Base-by-base conservation (phyloP, 2,113 vertebrate species). In the Rhinichthys klamathensis region DNA sequence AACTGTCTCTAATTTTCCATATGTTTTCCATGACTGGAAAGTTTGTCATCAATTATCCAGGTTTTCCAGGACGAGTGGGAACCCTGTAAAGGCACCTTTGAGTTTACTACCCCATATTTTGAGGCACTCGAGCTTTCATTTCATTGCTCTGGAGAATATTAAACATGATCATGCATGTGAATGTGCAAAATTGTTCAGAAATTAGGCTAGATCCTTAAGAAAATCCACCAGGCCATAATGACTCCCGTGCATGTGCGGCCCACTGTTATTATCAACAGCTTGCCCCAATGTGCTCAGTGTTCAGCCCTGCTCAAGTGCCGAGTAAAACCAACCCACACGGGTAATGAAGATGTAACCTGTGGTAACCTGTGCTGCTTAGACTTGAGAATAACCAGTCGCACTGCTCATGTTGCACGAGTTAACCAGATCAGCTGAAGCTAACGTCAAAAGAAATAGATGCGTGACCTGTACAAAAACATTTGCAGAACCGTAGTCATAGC, bases 251-350 rank as follows among this genome's bases (percentile, higher is more conserved):
- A 63, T 69, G 23, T 65, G 58, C 6, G 41, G 13, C 74, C 46
- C 46, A 85, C 63, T 78, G 61, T 81, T 69, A 85, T 69, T 78
- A 79, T 67, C 58, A 85, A 77, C 83, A 85, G 74, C 74, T 78
- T 85, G 61, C 8, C 18, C 56, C 32, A 85, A 23, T 74, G 73
- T 63, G 56, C 25, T 32, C 54, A 27, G 32, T 27, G n/a, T 51
- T 63, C 73, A 63, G 58, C 30, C 56, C 18, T 12, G 82, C 41
- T 84, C 60, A 63, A 79, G 12, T 46, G 70, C 18, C 21, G 15
- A 21, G 27, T 27, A 76, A 81, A 69, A 69, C n/a, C 11, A 32
- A 35, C 61, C 44, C 18, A 49, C 18, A 49, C 44, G 32, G 60
- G 79, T 67, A 81, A 81, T 69, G 79, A 69, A 69, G 79, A 69